A percentile compares a stretch with the other conserved stretches of the same genome.
Conservation (phyloP, 1,140 invertebrate species). For the Temnothorax longispinosus region DNA sequence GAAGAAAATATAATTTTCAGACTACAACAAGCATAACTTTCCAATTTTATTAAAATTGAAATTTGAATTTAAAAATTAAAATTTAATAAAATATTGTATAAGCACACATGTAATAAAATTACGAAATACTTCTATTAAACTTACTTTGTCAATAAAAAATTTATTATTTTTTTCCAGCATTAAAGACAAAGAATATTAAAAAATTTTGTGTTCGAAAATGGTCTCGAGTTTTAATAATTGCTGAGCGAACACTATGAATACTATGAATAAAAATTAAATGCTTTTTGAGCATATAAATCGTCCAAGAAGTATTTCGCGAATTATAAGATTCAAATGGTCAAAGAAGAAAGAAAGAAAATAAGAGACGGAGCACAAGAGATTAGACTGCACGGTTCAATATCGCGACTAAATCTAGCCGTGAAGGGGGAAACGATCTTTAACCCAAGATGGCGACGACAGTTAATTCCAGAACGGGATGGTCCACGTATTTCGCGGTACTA, state of each 20-base stretch:
- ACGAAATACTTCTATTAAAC: not conserved
- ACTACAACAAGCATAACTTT: not conserved
- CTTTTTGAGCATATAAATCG: not conserved
- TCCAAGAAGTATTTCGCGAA: not conserved
- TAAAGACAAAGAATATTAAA: not conserved
- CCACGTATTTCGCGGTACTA: constrained; percentile 77
- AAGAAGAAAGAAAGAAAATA: constrained; percentile 13
- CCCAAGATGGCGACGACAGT: constrained; percentile 74
- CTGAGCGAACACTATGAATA: not conserved
- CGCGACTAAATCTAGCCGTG: constrained; percentile 62
- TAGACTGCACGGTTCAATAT: constrained; percentile 62
- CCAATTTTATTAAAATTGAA: constrained; percentile 1
- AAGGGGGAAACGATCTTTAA: constrained; percentile 74
- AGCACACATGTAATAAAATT: not conserved
- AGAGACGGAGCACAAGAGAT: constrained; percentile 46
- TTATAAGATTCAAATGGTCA: not conserved
- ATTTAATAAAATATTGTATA: not conserved
- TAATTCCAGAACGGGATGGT: constrained; percentile 77
- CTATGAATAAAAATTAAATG: constrained; percentile 18
- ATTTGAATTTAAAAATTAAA: not conserved
- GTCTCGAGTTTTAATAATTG: not conserved
- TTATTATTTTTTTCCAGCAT: not conserved
- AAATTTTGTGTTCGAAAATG: not conserved
- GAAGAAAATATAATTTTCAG: not conserved
- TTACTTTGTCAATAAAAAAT: not conserved